Percentiles rank a stretch among this genome's conserved stretches.
These are phyloP conservation scores for Prionace glauca DNA, from an alignment of 2,797 vertebrate species.

Conservation along the genomic window DNA sequence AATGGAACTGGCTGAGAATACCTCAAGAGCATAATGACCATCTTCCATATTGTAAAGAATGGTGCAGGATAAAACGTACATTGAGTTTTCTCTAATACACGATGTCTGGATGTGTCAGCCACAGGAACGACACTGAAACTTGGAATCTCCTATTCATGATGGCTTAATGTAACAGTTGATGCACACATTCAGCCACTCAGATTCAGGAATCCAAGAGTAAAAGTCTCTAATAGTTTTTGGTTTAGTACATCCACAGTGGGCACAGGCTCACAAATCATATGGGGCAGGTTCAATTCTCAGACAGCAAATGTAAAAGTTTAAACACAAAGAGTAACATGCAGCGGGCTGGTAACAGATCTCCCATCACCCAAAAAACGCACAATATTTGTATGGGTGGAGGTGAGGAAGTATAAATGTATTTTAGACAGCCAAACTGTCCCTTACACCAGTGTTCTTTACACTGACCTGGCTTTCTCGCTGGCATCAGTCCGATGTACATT, in stretches of 20 bases:
- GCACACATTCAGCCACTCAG: neutral
- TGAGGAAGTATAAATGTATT: neutral
- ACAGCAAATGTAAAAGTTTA: neutral
- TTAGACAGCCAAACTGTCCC: neutral
- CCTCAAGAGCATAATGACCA: neutral
- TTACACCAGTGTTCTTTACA: neutral
- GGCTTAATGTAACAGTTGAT: neutral
- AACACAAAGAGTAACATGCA: neutral
- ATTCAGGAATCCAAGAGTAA: neutral
- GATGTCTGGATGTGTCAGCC: neutral
- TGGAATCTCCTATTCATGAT: neutral
- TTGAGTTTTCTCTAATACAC: neutral
- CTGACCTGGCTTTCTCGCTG: conserved; percentile 62
- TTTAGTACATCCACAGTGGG: neutral
- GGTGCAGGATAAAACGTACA: neutral
- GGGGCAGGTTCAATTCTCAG: neutral
- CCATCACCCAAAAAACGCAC: neutral
- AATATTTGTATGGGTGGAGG: neutral
- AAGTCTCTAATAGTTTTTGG: neutral
- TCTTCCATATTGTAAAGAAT: neutral
- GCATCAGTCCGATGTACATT: conserved; percentile 66
- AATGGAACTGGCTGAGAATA: neutral
- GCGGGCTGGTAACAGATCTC: neutral
- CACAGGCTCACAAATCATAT: neutral
- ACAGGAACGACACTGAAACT: neutral